Conservation (phyloP, 2,797 vertebrate genomes). For the Enteromius thamalakanensis region DNA sequence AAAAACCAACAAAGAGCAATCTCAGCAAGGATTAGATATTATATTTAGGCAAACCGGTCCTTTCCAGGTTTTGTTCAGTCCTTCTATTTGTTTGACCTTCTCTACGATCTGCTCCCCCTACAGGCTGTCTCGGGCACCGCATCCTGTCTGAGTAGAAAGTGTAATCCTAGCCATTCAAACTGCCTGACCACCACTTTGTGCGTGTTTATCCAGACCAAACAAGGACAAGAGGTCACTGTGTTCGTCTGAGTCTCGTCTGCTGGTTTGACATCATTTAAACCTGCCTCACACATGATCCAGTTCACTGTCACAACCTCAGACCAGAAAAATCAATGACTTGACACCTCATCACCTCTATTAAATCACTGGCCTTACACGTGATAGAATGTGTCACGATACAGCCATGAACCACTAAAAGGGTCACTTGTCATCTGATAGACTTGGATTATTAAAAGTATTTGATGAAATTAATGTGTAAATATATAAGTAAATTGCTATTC, state of each 20-base stretch:
- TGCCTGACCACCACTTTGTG: conserved; percentile 57
- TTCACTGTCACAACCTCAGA: conserved; percentile 1
- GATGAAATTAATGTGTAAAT: neutral
- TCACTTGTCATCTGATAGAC: neutral
- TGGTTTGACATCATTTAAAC: conserved; percentile 23
- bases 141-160: conserved; percentile 48
- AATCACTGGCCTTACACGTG: neutral
- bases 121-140: conserved; percentile 56
- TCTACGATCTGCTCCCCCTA: conserved; percentile 63
- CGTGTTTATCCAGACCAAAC: conserved; percentile 72
- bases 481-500: neutral
- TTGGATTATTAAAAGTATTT: neutral
- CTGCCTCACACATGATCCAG: conserved; percentile 22
- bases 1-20: neutral
- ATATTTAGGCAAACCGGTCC: conserved; percentile 1
- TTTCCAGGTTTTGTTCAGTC: neutral
- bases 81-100: neutral
- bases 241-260: conserved; percentile 55
- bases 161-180: conserved; percentile 75
- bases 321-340: conserved; percentile 35
- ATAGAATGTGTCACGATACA: neutral
- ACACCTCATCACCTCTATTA: conserved; percentile 21
- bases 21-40: neutral
- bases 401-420: neutral
- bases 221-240: conserved; percentile 70